Evolutionary conservation across 2,888 invertebrate genomes (phyloP).

Genomic region (Ornithoptera priamus): DNA sequence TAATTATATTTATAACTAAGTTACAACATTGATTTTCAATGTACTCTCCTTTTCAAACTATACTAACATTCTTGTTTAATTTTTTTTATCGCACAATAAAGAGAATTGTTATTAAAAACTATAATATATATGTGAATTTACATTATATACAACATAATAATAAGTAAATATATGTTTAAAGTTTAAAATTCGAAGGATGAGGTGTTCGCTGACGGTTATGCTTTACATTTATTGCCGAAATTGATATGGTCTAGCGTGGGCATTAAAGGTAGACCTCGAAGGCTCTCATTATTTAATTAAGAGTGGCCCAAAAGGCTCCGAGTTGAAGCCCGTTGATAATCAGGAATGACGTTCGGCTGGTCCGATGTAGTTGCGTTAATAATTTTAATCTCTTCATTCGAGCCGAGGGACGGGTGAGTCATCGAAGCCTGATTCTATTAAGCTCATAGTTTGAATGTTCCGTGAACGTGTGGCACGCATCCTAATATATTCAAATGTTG

Average conservation of each 20-base stretch:
- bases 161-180: not conserved
- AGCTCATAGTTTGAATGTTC: conserved; percentile 27
- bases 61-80: too few species aligned
- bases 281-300: conserved; percentile 68
- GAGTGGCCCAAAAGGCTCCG: conserved; percentile 37
- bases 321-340: conserved; percentile 66
- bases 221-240: conserved; percentile 21
- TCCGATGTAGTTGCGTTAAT: conserved; percentile 49
- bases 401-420: conserved; percentile 30
- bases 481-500: not conserved
- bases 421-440: conserved; percentile 31
- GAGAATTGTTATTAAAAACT: too few species aligned
- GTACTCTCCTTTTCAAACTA: too few species aligned
- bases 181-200: not conserved
- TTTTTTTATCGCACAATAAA: too few species aligned
- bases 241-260: conserved; percentile 14
- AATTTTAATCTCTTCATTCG: conserved; percentile 68
- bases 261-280: conserved; percentile 13
- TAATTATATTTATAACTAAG: too few species aligned
- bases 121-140: too few species aligned
- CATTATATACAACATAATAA: too few species aligned
- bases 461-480: not conserved
- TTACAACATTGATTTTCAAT: too few species aligned
- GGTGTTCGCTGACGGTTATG: not conserved
- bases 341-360: conserved; percentile 65